Base-by-base conservation (phyloP, 2,888 invertebrate species). In the Phyllotreta cruciferae region DNA sequence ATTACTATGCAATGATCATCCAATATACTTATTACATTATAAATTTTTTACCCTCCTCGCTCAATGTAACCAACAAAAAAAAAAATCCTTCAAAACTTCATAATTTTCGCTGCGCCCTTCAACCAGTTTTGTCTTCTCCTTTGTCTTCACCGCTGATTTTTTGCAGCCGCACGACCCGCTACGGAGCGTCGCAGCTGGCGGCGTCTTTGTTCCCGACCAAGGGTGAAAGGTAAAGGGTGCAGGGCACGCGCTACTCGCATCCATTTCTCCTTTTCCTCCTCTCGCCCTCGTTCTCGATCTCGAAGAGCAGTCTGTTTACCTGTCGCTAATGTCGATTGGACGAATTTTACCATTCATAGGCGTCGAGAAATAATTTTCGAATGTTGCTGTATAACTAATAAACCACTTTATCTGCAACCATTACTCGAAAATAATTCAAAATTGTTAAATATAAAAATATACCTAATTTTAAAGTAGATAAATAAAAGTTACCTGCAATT, bases 161-260 rank as follows among this genome's bases (percentile, higher is more conserved):
- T 66, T 64, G 47, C 24, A 47, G 24, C 47, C 47, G 34, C 47
- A 47, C 9, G n/a, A 47, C 47, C 47, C 14, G 47, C 47, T 47
- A 34, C 47, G 34, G 14, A 13, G 24, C 14, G 6, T 47, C 70
- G 73, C 75, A 75, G 75, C 75, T 75, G 75, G 71, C 73, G 70
- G 67, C 66, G 68, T 67, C 70, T 75, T 75, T 75, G 74, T 75
- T 75, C 68, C 63, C 64, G 47, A 68, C 65, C 54, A 62, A 62
- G 72, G 74, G 75, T 71, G 73, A 75, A 76, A 75, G 73, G 75
- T 73, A 74, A 76, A 74, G 76, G 75, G 75, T 75, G 75, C 62
- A 74, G 68, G 73, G 71, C 75, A 74, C 76, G 76, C 74, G 76
- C 68, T 71, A 14, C 13, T 58, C 62, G 57, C 39, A 47, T 47